phyloP scores from a whole-genome alignment of 1,140 invertebrate species.

The Dreissena polymorpha region DNA sequence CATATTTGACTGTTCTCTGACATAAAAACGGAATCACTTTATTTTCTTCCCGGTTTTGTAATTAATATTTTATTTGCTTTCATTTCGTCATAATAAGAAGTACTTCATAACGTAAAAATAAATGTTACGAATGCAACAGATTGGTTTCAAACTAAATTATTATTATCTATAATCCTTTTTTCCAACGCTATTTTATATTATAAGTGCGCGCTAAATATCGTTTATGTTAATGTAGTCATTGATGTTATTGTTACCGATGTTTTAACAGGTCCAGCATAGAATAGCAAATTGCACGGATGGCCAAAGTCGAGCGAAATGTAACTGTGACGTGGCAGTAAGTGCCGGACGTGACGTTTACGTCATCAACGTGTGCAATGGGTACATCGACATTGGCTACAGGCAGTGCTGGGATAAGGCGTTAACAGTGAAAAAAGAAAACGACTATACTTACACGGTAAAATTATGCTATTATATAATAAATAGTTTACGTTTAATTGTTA shows the following conservation, averaged over 20 bases:
- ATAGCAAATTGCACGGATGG: constrained; percentile 12
- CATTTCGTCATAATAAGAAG: too few species aligned
- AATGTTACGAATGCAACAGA: too few species aligned
- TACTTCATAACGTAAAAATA: too few species aligned
- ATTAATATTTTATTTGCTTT: too few species aligned
- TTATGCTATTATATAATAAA: background rate
- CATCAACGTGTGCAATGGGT: constrained; percentile 16
- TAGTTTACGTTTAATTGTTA: too few species aligned
- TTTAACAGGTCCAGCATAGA: constrained; percentile 21
- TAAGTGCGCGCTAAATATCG: too few species aligned
- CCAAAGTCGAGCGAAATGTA: constrained; percentile 25
- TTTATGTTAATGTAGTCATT: too few species aligned
- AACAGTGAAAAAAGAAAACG: constrained; percentile 14
- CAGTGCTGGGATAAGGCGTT: constrained; percentile 18
- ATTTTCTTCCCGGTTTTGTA: too few species aligned
- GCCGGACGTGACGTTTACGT: constrained; percentile 36
- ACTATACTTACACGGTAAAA: constrained; percentile 21
- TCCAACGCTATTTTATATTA: too few species aligned
- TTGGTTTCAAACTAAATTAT: background rate
- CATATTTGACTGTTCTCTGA: too few species aligned
- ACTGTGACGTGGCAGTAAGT: constrained; percentile 23
- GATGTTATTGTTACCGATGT: too few species aligned
- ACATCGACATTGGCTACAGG: constrained; percentile 28
- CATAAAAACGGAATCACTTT: too few species aligned
- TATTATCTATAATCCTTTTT: background rate